A percentile compares a stretch with the other conserved stretches of the same genome.
These are phyloP conservation scores for Ylistrum balloti DNA, from an alignment of 1,140 invertebrate species.

Conservation along the genomic window DNA sequence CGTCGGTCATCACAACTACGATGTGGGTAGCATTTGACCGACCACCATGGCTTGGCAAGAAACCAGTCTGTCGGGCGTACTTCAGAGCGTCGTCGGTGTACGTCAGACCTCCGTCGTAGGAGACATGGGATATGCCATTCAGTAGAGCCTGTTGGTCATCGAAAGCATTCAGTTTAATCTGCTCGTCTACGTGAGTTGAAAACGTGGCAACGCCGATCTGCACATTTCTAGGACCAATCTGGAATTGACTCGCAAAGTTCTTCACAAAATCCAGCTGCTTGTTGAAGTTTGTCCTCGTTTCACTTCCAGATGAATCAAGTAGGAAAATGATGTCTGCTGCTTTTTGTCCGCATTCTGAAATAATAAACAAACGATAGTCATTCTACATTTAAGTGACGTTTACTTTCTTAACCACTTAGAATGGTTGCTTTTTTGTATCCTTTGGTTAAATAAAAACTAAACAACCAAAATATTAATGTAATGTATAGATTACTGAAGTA, in stretches of 20 bases:
- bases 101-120: slow-evolving; percentile 58
- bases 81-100: slow-evolving; percentile 59
- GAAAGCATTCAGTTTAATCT: slow-evolving; percentile 54
- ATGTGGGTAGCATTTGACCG: slow-evolving; percentile 56
- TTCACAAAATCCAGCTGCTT: slow-evolving; percentile 65
- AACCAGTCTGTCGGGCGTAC: slow-evolving; percentile 52
- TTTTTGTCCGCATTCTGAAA: slow-evolving; percentile 55
- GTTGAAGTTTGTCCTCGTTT: slow-evolving; percentile 61
- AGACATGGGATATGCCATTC: slow-evolving; percentile 49
- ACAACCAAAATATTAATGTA: too few species aligned
- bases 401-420: too few species aligned
- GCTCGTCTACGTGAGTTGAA: slow-evolving; percentile 50
- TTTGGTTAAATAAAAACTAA: too few species aligned
- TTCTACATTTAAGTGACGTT: too few species aligned
- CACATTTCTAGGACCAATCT: slow-evolving; percentile 60
- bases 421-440: too few species aligned
- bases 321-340: slow-evolving; percentile 68
- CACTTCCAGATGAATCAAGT: slow-evolving; percentile 68
- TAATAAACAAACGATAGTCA: too few species aligned
- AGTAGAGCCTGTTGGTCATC: slow-evolving; percentile 40
- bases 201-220: slow-evolving; percentile 63
- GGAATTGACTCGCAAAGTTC: slow-evolving; percentile 62
- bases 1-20: slow-evolving; percentile 61
- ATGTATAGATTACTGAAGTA: too few species aligned
- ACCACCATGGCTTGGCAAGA: slow-evolving; percentile 52